Percentiles rank a stretch among this genome's conserved stretches.
Evolutionary conservation across 2,888 invertebrate genomes (phyloP).

Genomic region (Drosophila macrothrix): DNA sequence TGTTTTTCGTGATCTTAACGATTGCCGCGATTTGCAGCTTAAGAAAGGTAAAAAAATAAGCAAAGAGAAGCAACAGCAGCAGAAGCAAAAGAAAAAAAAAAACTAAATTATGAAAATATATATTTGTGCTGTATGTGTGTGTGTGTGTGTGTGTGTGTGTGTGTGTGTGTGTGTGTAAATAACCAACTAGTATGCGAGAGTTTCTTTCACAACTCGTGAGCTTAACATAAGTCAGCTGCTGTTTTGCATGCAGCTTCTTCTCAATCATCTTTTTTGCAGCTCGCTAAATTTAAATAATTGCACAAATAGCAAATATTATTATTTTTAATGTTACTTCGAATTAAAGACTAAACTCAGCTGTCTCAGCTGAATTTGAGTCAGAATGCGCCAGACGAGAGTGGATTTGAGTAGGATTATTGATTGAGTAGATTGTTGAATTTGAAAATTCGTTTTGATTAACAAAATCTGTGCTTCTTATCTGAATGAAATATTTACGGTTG

Average conservation of each 20-base stretch:
- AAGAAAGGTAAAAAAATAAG: slow-evolving; percentile 47
- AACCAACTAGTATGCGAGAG: slow-evolving; percentile 9
- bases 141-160: slow-evolving; percentile 24
- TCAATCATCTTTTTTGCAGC: slow-evolving; percentile 6
- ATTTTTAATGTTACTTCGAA: background rate
- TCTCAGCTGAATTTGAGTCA: too few relatives aligned
- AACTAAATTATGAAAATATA: slow-evolving; percentile 58
- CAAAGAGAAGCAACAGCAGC: slow-evolving; percentile 43
- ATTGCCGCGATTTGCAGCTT: slow-evolving; percentile 83
- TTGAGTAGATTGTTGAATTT: background rate
- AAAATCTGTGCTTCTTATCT: background rate
- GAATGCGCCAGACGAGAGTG: background rate
- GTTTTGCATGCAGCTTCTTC: slow-evolving; percentile 51
- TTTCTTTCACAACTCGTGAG: slow-evolving; percentile 54
- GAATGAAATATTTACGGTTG: background rate
- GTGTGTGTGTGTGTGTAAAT: slow-evolving; percentile 20
- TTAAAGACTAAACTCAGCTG: background rate
- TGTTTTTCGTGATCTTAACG: slow-evolving; percentile 85
- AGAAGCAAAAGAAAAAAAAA: slow-evolving; percentile 24
- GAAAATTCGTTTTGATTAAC: too few relatives aligned
- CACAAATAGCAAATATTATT: background rate
- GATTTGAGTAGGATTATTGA: background rate
- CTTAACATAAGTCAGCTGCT: slow-evolving; percentile 24
- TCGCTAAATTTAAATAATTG: background rate
- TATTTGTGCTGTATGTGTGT: slow-evolving; percentile 23